A percentile compares a stretch with the other conserved stretches of the same genome.
Evolutionary conservation across 1,140 invertebrate genomes (phyloP).

Genomic region (Drosophila takahashii): DNA sequence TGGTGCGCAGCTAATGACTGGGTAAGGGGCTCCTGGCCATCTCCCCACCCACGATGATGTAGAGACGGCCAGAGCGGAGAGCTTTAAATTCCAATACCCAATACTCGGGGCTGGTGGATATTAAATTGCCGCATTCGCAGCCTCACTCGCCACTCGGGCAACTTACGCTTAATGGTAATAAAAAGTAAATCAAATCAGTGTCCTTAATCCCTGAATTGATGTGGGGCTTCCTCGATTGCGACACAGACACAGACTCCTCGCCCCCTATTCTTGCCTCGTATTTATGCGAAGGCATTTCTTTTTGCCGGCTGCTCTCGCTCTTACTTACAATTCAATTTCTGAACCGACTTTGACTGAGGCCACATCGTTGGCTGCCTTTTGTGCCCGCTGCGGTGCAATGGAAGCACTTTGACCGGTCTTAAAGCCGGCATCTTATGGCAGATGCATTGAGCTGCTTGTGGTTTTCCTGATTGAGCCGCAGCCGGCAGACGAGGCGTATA

Average conservation of each 20-base stretch:
- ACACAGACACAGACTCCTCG: slow-evolving; percentile 29
- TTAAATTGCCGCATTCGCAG: slow-evolving; percentile 66
- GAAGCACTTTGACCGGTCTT: slow-evolving; percentile 38
- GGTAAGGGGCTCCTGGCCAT: slow-evolving; percentile 23
- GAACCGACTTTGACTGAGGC: slow-evolving; percentile 50
- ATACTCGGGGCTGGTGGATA: slow-evolving; percentile 35
- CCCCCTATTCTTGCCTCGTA: slow-evolving; percentile 58
- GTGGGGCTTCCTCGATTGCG: slow-evolving; percentile 66
- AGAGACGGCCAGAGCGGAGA: slow-evolving; percentile 14
- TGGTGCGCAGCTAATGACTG: slow-evolving; percentile 81
- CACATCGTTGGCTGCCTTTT: slow-evolving; percentile 47
- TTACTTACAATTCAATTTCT: slow-evolving; percentile 81
- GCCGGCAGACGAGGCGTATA: slow-evolving; percentile 9
- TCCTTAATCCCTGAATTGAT: slow-evolving; percentile 83
- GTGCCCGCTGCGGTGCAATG: slow-evolving; percentile 28
- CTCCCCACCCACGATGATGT: slow-evolving; percentile 39
- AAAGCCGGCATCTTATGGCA: slow-evolving; percentile 35
- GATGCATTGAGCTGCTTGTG: slow-evolving; percentile 17
- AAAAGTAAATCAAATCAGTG: slow-evolving; percentile 84
- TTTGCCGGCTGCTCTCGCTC: slow-evolving; percentile 40
- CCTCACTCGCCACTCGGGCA: slow-evolving; percentile 53
- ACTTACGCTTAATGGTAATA: slow-evolving; percentile 84
- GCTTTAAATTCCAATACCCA: slow-evolving; percentile 72
- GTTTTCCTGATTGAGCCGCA: background rate
- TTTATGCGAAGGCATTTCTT: slow-evolving; percentile 75